These are phyloP conservation scores for Metalampra italica DNA, from an alignment of 2,888 invertebrate genomes.

Conservation along the genomic window DNA sequence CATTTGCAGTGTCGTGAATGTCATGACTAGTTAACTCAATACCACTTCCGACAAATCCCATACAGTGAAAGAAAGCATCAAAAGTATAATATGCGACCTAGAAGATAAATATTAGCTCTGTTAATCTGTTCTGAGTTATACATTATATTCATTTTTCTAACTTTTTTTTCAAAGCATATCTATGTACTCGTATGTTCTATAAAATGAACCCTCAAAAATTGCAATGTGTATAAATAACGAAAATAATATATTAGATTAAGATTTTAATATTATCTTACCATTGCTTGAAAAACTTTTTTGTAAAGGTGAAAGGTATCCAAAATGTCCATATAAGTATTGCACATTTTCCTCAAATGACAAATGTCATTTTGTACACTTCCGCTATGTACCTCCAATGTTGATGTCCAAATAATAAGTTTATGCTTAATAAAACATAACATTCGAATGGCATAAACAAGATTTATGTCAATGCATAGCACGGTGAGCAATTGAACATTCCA, in stretches of 20 bases:
- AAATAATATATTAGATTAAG: neutral
- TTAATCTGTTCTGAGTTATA: too few relatives aligned
- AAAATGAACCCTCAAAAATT: too few relatives aligned
- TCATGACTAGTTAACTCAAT: too few relatives aligned
- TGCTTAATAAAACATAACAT: neutral
- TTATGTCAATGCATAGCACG: neutral
- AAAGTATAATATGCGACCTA: neutral
- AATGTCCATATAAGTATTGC: conserved; percentile 8
- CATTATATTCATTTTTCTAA: too few relatives aligned
- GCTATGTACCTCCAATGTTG: neutral
- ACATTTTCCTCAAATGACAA: conserved; percentile 1
- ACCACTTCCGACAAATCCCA: too few relatives aligned
- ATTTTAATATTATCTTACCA: conserved; percentile 6
- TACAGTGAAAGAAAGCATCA: neutral
- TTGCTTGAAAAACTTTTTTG: conserved; percentile 7
- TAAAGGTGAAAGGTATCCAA: conserved; percentile 9
- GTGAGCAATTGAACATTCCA: neutral
- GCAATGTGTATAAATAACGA: too few relatives aligned
- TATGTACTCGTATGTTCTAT: too few relatives aligned
- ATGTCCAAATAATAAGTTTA: neutral
- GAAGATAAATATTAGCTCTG: neutral
- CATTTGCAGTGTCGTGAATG: neutral
- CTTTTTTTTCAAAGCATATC: too few relatives aligned
- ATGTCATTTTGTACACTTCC: neutral
- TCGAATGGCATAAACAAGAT: neutral